phyloP scores from a whole-genome alignment of 2,888 invertebrate species.

The Venustoraphidia nigricollis region DNA sequence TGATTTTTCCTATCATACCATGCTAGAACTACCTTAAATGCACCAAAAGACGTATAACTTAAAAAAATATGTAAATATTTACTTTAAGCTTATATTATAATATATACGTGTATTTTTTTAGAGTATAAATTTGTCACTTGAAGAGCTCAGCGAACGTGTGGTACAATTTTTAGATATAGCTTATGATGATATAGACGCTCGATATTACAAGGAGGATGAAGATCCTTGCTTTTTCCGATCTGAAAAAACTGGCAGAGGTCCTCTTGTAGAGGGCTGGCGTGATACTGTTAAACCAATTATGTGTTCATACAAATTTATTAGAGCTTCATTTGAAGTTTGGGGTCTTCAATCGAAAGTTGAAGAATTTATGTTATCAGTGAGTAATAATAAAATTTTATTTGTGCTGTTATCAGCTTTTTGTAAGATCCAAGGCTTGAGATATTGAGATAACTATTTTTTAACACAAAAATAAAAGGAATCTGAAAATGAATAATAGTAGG shows the following conservation, averaged over 20 bases:
- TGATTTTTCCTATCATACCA: no score
- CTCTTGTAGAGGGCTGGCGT: conserved; percentile 71
- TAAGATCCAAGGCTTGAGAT: neutral
- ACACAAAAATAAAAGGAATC: no score
- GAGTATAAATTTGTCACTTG: conserved; percentile 58
- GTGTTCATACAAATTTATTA: conserved; percentile 86
- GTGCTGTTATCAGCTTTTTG: neutral
- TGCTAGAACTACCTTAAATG: no score
- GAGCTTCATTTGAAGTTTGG: conserved; percentile 83
- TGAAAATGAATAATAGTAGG: no score
- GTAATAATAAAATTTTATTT: conserved; percentile 9
- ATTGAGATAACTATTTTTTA: neutral
- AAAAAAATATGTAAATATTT: no score
- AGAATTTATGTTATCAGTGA: conserved; percentile 71
- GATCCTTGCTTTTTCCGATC: conserved; percentile 77
- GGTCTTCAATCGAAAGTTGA: conserved; percentile 81
- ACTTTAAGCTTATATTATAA: no score
- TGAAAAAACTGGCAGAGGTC: conserved; percentile 67
- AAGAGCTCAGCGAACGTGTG: conserved; percentile 53
- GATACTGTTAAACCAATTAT: conserved; percentile 62
- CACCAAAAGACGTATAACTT: no score
- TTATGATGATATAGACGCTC: conserved; percentile 68
- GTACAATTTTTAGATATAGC: conserved; percentile 79
- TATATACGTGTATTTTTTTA: conserved; percentile 22
- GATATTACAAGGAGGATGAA: conserved; percentile 81